Base-by-base conservation (phyloP, 2,113 vertebrate species). In the Herpetotheres cachinnans region DNA sequence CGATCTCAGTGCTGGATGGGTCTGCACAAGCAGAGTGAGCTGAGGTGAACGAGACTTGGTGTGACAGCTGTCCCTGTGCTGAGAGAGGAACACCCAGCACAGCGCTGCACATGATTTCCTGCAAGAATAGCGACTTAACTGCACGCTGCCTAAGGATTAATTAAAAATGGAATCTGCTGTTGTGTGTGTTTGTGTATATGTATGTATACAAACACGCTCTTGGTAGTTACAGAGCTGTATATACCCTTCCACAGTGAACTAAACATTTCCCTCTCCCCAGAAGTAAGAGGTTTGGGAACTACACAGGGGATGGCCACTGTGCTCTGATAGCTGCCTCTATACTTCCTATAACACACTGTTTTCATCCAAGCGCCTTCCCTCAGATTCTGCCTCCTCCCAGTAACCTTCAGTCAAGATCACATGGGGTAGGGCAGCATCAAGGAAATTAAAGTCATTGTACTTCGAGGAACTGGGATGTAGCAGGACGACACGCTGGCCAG, bases 1-100 rank as follows among this genome's bases (percentile, higher is more conserved):
- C 10, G 30, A 70, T 46, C 36, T 82, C 6, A 9, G 34, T n/a
- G 49, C 27, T 85, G 73, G 38, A 36, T 14, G 7, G n/a, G 3
- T 27, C 27, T 82, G 34, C 38, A 36, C 16, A 67, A 47, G 52
- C 42, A 86, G 38, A 38, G 20, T 0, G 4, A 62, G 40, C 49
- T 42, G 59, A 44, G 42, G 13, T 38, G 42, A 62, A 59, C 0
- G 2, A 18, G 9, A 13, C 21, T 67, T 3, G 1, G 26, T 3
- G 0, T 13, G 42, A 67, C 38, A 74, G 3, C 7, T 47, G 27
- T 61, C 52, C 27, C 36, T 29, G 16, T 71, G 26, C 50, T 89
- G 38, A 25, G 25, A 50, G 13, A 67, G 44, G 11, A 86, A 5
- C 7, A 77, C 2, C 9, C 6, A 0, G 1, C 1, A 1, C 38